Conservation (phyloP, 1,140 invertebrate genomes). For the Eufriesea mexicana region DNA sequence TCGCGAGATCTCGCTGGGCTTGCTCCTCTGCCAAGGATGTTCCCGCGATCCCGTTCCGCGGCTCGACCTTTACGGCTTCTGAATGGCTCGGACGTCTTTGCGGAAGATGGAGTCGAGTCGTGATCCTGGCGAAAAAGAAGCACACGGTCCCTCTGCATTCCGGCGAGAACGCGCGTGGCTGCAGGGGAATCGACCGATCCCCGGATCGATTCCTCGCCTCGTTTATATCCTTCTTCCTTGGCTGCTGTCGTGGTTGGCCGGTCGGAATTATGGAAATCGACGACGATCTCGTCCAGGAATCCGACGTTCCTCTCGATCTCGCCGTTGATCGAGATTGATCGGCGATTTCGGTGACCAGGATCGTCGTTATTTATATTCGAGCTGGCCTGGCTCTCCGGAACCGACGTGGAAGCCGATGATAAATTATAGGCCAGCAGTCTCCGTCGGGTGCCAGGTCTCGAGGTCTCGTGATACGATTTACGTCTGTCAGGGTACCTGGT, state of each 20-base stretch:
- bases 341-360: background rate
- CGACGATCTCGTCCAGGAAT: background rate
- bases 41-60: slow-evolving; percentile 35
- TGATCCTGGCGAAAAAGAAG: slow-evolving; percentile 47
- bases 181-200: background rate
- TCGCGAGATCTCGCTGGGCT: slow-evolving; percentile 19
- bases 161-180: background rate
- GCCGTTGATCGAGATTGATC: background rate
- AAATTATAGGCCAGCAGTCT: background rate
- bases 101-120: slow-evolving; percentile 40
- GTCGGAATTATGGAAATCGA: slow-evolving; percentile 16
- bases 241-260: background rate
- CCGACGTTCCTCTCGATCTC: background rate
- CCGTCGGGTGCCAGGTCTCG: background rate
- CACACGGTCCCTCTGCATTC: slow-evolving; percentile 34
- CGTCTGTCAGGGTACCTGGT: background rate
- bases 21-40: slow-evolving; percentile 12
- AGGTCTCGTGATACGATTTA: background rate
- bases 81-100: slow-evolving; percentile 25
- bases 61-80: slow-evolving; percentile 36
- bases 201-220: background rate
- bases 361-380: background rate
- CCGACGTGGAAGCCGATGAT: background rate
- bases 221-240: background rate
- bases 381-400: too few relatives aligned